Percentiles rank a stretch among this genome's conserved stretches.
phyloP scores from a whole-genome alignment of 2,888 invertebrate species.

The Limnephilus auricula region DNA sequence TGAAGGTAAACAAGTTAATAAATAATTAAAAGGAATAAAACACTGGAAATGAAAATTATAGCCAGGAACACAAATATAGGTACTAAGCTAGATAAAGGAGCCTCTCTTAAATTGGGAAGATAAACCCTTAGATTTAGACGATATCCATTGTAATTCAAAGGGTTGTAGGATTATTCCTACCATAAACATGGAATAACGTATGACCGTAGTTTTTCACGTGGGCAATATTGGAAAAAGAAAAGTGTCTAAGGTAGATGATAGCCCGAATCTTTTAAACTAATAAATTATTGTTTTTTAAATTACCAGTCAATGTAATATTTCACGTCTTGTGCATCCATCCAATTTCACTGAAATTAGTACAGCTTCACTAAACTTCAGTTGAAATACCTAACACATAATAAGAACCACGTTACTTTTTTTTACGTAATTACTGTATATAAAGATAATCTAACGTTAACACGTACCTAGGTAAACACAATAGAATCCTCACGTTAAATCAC shows the following conservation, averaged over 20 bases:
- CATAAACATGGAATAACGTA: background rate
- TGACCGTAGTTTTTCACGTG: background rate
- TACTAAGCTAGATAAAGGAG: background rate
- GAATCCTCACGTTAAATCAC: conserved; percentile 11
- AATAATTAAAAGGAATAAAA: too few relatives aligned
- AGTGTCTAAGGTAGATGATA: background rate
- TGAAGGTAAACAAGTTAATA: too few relatives aligned
- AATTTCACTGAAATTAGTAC: background rate
- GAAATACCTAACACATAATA: background rate
- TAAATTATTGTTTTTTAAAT: too few relatives aligned
- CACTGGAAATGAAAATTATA: too few relatives aligned
- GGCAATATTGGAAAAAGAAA: too few relatives aligned
- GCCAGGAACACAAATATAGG: too few relatives aligned
- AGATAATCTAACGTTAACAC: background rate
- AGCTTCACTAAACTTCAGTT: background rate
- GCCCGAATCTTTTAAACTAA: too few relatives aligned
- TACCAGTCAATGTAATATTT: background rate
- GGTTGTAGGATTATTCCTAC: background rate
- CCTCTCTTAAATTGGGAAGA: background rate
- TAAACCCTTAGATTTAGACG: background rate
- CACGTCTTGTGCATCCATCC: background rate
- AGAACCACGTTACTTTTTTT: background rate
- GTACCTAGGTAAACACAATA: conserved; percentile 15
- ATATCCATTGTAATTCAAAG: background rate
- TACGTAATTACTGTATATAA: background rate